Base-by-base conservation (phyloP, 37 sponge, comb jelly and placozoan species). In the Geodia barretti region DNA sequence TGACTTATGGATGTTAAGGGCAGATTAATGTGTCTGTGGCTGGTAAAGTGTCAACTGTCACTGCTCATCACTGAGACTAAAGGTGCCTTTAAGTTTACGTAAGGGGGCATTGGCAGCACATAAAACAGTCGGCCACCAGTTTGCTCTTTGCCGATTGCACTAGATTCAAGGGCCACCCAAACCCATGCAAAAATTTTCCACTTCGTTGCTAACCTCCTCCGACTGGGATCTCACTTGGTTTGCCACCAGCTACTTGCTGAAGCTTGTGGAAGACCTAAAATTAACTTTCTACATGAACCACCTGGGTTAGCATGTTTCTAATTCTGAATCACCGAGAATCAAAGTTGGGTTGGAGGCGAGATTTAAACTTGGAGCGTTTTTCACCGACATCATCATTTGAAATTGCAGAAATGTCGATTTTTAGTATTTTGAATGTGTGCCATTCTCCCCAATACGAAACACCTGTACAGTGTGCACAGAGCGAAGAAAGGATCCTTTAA, bases 71-170 rank as follows among this genome's bases (percentile, higher is more conserved):
- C 68, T 79, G 21, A 90, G 54, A 3, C 77, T 74, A 80, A 94
- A 94, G 47, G 76, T 86, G 19, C 91, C 94, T 67, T 94, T 86
- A 20, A 76, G 1, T 60, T 29, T 36, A 66, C 77, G 29, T 89
- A 86, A 68, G 36, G 41, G 1, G 92, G 88, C 67, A 91, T 66
- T 23, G 92, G 88, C 72, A 91, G 92, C 72, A 87, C 87, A 66
- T 88, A 91, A 64, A 87, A 91, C 1, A 91, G 41, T 5, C 87
- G 74, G 5, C 87, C 87, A 25, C 33, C 43, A 17, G n/a, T 11
- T 40, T 33, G 35, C 9, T 7, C n/a, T 21, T 25, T 11, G 23
- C 20, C 19, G 2, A 20, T 68, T 68, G 33, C 19, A 33, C 68
- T 32, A 30, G 9, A 1, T 47, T 47, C 54, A 47, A 47, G 54